phyloP scores from a whole-genome alignment of 2,797 vertebrate species.

The Schizopygopsis malacanthus region DNA sequence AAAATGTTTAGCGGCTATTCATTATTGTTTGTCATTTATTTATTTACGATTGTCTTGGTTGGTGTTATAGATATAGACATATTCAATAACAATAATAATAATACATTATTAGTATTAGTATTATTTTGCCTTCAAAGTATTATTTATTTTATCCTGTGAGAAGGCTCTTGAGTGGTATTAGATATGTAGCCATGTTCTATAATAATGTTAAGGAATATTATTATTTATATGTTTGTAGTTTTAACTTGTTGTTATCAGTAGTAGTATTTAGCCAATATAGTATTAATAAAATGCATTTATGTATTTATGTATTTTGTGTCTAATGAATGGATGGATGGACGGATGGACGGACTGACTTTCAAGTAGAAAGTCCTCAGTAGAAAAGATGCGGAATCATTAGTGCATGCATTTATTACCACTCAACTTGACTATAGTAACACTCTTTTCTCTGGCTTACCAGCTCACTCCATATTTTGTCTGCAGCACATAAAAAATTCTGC shows the following conservation, averaged over 20 bases:
- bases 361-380: too few species aligned
- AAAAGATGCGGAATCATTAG: too few species aligned
- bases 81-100: not conserved
- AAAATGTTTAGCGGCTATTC: not conserved
- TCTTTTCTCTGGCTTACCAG: too few species aligned
- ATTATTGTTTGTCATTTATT: not conserved
- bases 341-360: too few species aligned
- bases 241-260: not conserved
- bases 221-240: not conserved
- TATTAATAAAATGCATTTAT: too few species aligned
- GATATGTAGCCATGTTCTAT: not conserved
- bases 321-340: too few species aligned
- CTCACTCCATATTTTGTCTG: too few species aligned
- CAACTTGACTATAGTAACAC: too few species aligned
- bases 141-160: not conserved
- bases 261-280: not conserved
- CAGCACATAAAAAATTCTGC: too few species aligned
- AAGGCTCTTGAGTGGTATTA: not conserved
- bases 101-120: not conserved
- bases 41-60: not conserved
- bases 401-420: too few species aligned
- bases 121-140: not conserved
- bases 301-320: too few species aligned
- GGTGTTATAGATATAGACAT: not conserved
- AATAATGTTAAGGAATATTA: not conserved